Percentiles rank a stretch among this genome's conserved stretches.
Evolutionary conservation across 1,140 invertebrate genomes (phyloP).

Genomic region (Dolichoris vasculosae): DNA sequence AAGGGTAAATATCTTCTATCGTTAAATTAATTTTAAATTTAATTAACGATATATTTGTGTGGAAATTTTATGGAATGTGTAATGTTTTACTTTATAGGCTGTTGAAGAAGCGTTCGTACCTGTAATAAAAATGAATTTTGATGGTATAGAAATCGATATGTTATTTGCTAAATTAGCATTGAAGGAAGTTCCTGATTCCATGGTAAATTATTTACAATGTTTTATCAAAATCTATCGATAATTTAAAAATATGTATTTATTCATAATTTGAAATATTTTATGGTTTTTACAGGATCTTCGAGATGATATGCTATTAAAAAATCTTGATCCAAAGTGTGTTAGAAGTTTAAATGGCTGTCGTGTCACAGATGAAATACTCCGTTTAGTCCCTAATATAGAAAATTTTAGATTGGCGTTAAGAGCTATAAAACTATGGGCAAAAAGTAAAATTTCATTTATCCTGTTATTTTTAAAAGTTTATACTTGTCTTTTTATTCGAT

Average conservation of each 20-base stretch:
- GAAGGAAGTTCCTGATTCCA: conserved; percentile 90
- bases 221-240: neutral
- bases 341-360: conserved; percentile 97
- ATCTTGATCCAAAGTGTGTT: conserved; percentile 97
- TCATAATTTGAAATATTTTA: conserved; percentile 38
- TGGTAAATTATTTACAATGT: conserved; percentile 67
- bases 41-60: neutral
- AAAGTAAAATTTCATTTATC: conserved; percentile 82
- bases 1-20: conserved; percentile 74
- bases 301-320: conserved; percentile 94
- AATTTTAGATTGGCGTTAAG: conserved; percentile 94
- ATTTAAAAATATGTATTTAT: conserved; percentile 7
- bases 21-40: neutral
- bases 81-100: conserved; percentile 75
- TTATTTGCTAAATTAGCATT: conserved; percentile 94
- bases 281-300: conserved; percentile 83
- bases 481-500: conserved; percentile 31
- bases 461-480: conserved; percentile 13
- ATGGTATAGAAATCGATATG: conserved; percentile 99
- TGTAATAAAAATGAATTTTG: conserved; percentile 99
- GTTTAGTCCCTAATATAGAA: conserved; percentile 95
- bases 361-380: conserved; percentile 98
- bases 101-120: conserved; percentile 99
- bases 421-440: conserved; percentile 99
- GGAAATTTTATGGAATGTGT: conserved; percentile 9